Evolutionary conservation across 2,113 vertebrate genomes (phyloP).

Genomic region (Coturnix japonica): DNA sequence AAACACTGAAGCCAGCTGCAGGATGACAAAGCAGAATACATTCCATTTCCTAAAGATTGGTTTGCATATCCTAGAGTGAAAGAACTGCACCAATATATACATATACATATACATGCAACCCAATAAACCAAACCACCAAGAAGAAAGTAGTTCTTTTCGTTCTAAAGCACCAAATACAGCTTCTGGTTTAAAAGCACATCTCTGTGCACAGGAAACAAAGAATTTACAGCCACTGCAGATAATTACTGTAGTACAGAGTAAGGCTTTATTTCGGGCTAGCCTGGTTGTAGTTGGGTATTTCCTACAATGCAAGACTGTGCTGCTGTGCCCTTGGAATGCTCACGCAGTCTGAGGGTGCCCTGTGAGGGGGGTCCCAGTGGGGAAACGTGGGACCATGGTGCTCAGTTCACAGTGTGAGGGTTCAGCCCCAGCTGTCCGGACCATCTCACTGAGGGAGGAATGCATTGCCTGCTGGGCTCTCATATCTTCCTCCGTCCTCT

Average conservation of each 20-base stretch:
- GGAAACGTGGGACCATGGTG: background rate
- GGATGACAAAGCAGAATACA: background rate
- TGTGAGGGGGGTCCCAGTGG: background rate
- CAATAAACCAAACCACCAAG: background rate
- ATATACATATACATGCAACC: too few species aligned
- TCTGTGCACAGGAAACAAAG: background rate
- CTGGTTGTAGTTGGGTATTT: background rate
- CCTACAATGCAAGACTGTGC: background rate
- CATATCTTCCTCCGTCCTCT: background rate
- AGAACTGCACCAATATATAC: accelerated
- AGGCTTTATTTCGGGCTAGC: background rate
- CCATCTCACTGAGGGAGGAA: accelerated
- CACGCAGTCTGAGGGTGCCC: background rate
- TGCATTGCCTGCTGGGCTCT: background rate
- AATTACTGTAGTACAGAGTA: background rate
- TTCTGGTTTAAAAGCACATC: background rate
- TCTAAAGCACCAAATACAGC: background rate
- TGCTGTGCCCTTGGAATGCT: background rate
- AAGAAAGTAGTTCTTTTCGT: background rate
- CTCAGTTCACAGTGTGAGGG: background rate
- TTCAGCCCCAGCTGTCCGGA: background rate
- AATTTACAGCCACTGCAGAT: background rate
- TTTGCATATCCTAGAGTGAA: background rate
- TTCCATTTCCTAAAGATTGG: background rate
- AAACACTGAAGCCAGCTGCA: background rate